Evolutionary conservation across 2,888 invertebrate species (phyloP), one percentile per base, ranked within the genome.

Genomic region (Hirtodrosophila cameraria): DNA sequence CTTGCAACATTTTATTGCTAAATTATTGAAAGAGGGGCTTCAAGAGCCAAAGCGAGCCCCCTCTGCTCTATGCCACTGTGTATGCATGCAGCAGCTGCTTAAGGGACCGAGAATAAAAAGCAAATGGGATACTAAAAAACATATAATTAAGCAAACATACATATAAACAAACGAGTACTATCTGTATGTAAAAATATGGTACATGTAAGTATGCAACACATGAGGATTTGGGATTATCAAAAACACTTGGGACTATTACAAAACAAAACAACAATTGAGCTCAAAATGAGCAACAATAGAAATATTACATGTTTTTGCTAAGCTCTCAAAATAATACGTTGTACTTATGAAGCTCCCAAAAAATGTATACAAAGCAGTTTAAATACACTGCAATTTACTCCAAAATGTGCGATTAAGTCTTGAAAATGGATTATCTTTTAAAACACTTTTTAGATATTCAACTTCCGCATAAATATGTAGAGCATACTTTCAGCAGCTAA

Each of bases 171-270:
- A n/a, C n/a, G n/a, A n/a, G n/a, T n/a, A n/a, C n/a, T n/a, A n/a
- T n/a, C n/a, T n/a, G n/a, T n/a, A 60, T 61, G 49, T 39, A 59
- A 31, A 43, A 52, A 12, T 35, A 53, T 18, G 4, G 18, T 18
- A 18, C 33, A 18, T 31, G 20, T 16, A 42, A 42, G 8, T 42
- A 20, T 33, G n/a, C 15, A 23, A 6, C 3, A 33, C 12, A 33
- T 12, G 39, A 23, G 61, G 15, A 38, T 39, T 43, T 52, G 49
- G 46, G 48, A 38, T 62, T 69, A 69, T 35, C 27, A 49, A 36
- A n/a, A 43, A 25, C 66, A 42, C 54, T 49, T 64, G 49, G 20
- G 28, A 49, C 33, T 45, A 41, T 64, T 42, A 41, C 33, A 41
- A n/a, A n/a, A 43, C 28, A 30, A 18, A 50, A 38, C 62, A 52